Conservation (phyloP, 1,140 invertebrate species). For the Drosophila burlai region DNA sequence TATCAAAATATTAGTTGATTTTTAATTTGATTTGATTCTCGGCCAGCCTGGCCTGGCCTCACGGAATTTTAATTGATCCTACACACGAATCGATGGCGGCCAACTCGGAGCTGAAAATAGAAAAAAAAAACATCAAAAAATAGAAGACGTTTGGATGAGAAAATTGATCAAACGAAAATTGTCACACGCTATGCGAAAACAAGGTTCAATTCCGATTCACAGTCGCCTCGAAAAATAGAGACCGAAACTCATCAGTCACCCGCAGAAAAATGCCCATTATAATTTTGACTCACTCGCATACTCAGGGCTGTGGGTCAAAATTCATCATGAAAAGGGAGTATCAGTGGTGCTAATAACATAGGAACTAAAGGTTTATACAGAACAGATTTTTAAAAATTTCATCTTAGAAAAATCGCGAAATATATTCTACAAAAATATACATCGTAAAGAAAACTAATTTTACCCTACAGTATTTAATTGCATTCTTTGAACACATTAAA, state of each 20-base stretch:
- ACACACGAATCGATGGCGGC: conserved; percentile 67
- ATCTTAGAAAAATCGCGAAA: no score
- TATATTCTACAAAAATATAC: no score
- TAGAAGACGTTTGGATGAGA: conserved; percentile 20
- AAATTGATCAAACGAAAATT: conserved; percentile 57
- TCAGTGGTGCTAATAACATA: background rate
- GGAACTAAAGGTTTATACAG: no score
- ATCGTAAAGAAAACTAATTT: no score
- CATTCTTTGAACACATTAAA: no score
- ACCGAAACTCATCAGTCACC: conserved; percentile 39
- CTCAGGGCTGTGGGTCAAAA: conserved; percentile 11
- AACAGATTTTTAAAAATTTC: no score
- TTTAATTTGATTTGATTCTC: conserved; percentile 64
- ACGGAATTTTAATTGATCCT: conserved; percentile 79
- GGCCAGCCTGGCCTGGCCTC: conserved; percentile 45
- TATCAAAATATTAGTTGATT: conserved; percentile 68
- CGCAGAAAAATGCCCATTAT: conserved; percentile 17
- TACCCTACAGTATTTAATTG: no score
- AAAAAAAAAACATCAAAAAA: conserved; percentile 22
- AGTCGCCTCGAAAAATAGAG: conserved; percentile 13
- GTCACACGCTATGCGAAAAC: conserved; percentile 74
- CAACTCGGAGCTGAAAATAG: conserved; percentile 70
- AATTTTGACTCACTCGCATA: conserved; percentile 8
- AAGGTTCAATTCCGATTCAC: conserved; percentile 42
- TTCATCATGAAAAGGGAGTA: background rate